Evolutionary conservation across 2,113 vertebrate species (phyloP).

Genomic region (Plestiodon gilberti): DNA sequence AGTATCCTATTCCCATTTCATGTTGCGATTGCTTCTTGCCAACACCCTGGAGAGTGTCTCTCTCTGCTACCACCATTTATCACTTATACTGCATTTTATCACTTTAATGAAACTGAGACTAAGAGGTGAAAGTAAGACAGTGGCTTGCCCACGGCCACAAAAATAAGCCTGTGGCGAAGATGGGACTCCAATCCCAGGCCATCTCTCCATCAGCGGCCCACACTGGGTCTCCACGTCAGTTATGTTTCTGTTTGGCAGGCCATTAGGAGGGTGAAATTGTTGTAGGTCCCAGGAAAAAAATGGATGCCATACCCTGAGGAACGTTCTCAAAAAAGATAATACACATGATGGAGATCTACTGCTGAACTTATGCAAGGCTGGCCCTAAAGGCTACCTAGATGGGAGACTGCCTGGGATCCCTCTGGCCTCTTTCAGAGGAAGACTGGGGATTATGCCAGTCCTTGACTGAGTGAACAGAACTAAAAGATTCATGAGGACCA

Average conservation of each 20-base stretch:
- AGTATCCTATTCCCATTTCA: neutral
- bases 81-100: neutral
- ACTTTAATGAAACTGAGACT: neutral
- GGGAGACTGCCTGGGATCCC: neutral
- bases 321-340: neutral
- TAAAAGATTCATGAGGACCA: neutral
- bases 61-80: neutral
- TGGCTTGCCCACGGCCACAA: neutral
- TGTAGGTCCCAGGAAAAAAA: neutral
- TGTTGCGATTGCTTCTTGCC: neutral
- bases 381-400: neutral
- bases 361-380: neutral
- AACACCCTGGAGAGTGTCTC: neutral
- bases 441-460: too few species aligned
- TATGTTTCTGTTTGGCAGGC: neutral
- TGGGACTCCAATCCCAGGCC: too few species aligned
- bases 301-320: neutral
- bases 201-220: too few species aligned
- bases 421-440: neutral
- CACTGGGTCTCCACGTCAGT: neutral
- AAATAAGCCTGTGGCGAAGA: neutral
- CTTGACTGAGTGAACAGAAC: neutral
- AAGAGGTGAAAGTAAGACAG: too few species aligned
- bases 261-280: too few species aligned
- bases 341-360: neutral